Evolutionary conservation across 1,140 invertebrate species (phyloP), one percentile per base, ranked within the genome.

Genomic region (silkworm (Bombyx mori)): DNA sequence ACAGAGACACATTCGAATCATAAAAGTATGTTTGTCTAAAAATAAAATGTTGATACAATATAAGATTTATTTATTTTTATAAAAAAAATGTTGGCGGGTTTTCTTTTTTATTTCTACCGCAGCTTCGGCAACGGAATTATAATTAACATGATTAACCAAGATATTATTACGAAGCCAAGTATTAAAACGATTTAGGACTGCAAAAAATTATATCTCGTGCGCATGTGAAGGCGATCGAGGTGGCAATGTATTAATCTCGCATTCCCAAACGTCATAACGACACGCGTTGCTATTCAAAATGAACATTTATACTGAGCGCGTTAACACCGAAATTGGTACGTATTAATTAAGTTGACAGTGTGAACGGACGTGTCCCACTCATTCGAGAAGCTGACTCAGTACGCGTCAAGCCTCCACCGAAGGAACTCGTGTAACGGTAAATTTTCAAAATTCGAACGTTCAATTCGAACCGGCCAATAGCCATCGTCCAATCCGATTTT

Each of bases 181-280:
- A 71, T 9, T 51, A 51, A 22, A 35, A 78, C 76, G 71, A 71
- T 67, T 60, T 73, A 64, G 69, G 65, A 69, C 66, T 65, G 78
- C 75, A 83, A 83, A 84, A 81, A 84, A 83, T 57, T 72, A 78
- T 35, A 51, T 51, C 80, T 82, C 81, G 69, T 74, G 78, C 77
- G 74, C 79, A 84, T 80, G 71, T 79, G 79, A 84, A 86, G 81
- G 81, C 77, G 71, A 82, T 69, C 74, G 71, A 84, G 79, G 78
- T 83, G 73, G 75, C 73, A 77, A 68, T 71, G 60, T 60, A 54
- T 69, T 51, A 48, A 22, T 53, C 9, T 54, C 46, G 56, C 52
- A 43, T 26, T 42, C 10, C 46, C 63, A 65, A 78, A 72, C 9
- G 63, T 10, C 60, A 12, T 69, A 77, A 72, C 48, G 47, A 48